Evolutionary conservation across 2,113 vertebrate genomes (phyloP), one percentile per base, ranked within the genome.

Genomic region (Cyprinodon tularosa): DNA sequence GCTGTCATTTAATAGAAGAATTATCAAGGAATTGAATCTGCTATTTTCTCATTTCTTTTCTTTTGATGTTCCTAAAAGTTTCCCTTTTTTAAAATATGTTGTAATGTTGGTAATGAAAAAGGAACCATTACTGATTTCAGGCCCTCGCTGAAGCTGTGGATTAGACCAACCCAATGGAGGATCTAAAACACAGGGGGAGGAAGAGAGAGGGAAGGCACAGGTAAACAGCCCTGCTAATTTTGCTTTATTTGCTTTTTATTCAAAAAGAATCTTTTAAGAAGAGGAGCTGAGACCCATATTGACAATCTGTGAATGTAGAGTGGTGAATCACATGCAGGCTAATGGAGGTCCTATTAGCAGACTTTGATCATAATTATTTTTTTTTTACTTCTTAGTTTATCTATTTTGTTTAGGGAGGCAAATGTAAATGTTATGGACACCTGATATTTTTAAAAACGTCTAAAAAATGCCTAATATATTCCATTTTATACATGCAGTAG

Each of bases 131-230:
- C 7, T 10, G 2, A 45, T 66, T 67, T 67, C 61, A 71, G 68
- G 17, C 67, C 12, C 3, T 38, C 38, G 39, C 15, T 66, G 76
- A 37, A 20, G 63, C 68, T 63, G 83, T 53, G 47, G 67, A 77
- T 13, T 76, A 78, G 66, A 57, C 14, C 42, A 63, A 44, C 50
- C 78, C 48, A 12, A 93, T 93, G 93, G 93, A 92, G 47, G 92
- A 93, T 0, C 12, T 92, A 0, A 92, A 72, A 81, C 36, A 68
- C 20, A 83, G 93, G 84, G 83, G 77, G n/a, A 78, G 80, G n/a
- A 92, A 91, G 64, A 84, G 89, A 70, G 89, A 93, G 17, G 77
- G 62, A 17, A 79, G 92, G 53, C 92, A 93, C 84, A 90, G 82
- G 93, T 94, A 90, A 86, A 47, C 29, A 66, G 39, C 47, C 69